Percentiles rank a stretch among this genome's conserved stretches.
Evolutionary conservation across 2,113 vertebrate genomes (phyloP).

Genomic region (Chinchilla lanigera): DNA sequence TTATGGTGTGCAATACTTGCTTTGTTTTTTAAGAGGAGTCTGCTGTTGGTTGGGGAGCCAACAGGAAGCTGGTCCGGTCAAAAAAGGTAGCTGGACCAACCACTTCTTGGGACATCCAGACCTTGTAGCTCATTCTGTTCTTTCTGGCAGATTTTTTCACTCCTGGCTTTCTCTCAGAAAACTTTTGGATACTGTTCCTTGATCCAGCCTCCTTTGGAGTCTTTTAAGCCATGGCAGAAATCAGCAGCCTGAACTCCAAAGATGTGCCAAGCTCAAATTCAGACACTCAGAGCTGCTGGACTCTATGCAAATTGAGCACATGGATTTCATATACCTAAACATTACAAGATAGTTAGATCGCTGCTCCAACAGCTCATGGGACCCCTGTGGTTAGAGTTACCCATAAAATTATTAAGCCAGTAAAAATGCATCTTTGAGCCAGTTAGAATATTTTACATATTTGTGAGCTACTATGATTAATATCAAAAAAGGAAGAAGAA

Average conservation of each 20-base stretch:
- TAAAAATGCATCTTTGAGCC: neutral
- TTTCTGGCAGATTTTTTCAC: neutral
- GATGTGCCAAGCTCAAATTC: neutral
- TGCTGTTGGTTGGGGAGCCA: neutral
- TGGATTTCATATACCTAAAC: neutral
- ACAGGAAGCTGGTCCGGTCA: neutral
- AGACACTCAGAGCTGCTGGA: neutral
- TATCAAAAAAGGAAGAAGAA: neutral
- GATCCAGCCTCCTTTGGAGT: neutral
- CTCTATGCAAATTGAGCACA: neutral
- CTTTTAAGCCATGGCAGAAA: neutral
- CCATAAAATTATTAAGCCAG: neutral
- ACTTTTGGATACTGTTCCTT: neutral
- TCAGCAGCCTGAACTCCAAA: neutral
- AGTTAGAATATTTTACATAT: neutral
- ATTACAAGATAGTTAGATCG: neutral
- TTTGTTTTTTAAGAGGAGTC: neutral
- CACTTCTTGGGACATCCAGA: neutral
- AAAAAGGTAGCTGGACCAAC: neutral
- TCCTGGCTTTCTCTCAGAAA: neutral
- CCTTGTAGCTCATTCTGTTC: neutral
- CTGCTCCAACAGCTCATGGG: neutral
- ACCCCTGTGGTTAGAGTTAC: neutral
- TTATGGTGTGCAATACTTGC: rapidly evolving
- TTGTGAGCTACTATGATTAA: neutral